Percentiles rank a stretch among this genome's conserved stretches.
phyloP scores from a whole-genome alignment of 2,113 vertebrate genomes.

The Leiothrix lutea region DNA sequence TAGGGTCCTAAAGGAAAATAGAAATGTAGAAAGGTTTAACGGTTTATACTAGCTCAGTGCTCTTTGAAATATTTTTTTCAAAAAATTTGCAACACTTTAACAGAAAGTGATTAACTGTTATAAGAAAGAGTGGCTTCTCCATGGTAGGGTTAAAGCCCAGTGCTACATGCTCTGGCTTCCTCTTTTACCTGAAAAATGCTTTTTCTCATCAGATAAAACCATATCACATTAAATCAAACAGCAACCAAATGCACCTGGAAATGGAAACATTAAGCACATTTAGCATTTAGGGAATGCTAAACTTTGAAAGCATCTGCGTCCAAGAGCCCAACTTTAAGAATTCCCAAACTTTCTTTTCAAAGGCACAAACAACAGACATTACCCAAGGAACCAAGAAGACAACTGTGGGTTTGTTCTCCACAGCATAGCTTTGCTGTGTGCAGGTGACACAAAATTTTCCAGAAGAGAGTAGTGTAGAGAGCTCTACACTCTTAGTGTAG shows the following conservation, averaged over 20 bases:
- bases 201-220: conserved; percentile 21
- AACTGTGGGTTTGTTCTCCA: neutral
- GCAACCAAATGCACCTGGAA: neutral
- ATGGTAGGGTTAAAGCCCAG: neutral
- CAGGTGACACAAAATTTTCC: neutral
- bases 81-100: conserved; percentile 48
- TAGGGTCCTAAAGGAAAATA: neutral
- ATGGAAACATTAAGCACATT: neutral
- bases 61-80: conserved; percentile 51
- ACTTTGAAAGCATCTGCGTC: neutral
- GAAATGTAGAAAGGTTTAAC: neutral
- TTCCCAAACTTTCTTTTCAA: neutral
- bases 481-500: too few species aligned
- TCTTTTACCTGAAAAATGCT: conserved; percentile 6
- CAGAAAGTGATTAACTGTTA: conserved; percentile 22
- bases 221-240: neutral
- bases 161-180: conserved; percentile 19
- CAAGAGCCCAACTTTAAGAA: neutral
- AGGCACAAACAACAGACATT: neutral
- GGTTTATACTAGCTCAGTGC: conserved; percentile 25
- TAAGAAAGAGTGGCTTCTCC: conserved; percentile 20
- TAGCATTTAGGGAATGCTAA: neutral
- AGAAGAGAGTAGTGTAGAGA: neutral
- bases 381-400: neutral
- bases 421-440: neutral